A percentile compares a stretch with the other conserved stretches of the same genome.
phyloP scores from a whole-genome alignment of 2,113 vertebrate genomes.

The Tupaia chinensis region DNA sequence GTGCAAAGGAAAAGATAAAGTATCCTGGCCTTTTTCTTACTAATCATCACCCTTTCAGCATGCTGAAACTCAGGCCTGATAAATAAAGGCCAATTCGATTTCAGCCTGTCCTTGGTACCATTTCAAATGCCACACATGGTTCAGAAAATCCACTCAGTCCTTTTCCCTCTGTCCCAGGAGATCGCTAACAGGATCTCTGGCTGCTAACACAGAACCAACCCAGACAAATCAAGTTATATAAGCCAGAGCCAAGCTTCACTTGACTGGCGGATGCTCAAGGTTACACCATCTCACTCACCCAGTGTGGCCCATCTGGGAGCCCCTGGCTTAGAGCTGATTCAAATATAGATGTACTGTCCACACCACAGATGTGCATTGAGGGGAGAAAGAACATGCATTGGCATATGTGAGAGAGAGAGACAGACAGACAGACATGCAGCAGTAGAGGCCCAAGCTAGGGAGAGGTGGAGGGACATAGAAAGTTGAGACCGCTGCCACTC shows the following conservation, averaged over 20 bases:
- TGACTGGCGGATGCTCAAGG: constrained; percentile 34
- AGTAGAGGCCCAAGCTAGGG: not conserved
- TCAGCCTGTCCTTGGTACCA: constrained; percentile 51
- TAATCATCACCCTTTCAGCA: constrained; percentile 68
- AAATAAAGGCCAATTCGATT: constrained; percentile 65
- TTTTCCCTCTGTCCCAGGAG: constrained; percentile 58
- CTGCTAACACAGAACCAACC: constrained; percentile 54
- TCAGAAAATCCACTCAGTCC: constrained; percentile 58
- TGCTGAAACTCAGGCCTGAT: constrained; percentile 57
- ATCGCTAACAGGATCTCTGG: constrained; percentile 60
- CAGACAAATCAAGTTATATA: constrained; percentile 58
- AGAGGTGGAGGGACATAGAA: not conserved
- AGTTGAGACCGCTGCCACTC: not conserved
- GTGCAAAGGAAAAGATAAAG: constrained; percentile 71
- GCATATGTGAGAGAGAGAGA: not conserved
- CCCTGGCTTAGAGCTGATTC: constrained; percentile 5
- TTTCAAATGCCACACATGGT: constrained; percentile 59
- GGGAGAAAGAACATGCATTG: not conserved
- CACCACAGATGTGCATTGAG: constrained; percentile 1
- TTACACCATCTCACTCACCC: constrained; percentile 27
- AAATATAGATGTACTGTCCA: constrained; percentile 24
- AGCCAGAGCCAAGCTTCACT: constrained; percentile 57
- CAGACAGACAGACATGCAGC: not conserved
- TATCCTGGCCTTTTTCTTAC: constrained; percentile 56
- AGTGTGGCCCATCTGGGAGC: not conserved